A percentile compares a stretch with the other conserved stretches of the same genome.
phyloP scores from a whole-genome alignment of 2,888 invertebrate genomes.

The Stratiomys singularior region DNA sequence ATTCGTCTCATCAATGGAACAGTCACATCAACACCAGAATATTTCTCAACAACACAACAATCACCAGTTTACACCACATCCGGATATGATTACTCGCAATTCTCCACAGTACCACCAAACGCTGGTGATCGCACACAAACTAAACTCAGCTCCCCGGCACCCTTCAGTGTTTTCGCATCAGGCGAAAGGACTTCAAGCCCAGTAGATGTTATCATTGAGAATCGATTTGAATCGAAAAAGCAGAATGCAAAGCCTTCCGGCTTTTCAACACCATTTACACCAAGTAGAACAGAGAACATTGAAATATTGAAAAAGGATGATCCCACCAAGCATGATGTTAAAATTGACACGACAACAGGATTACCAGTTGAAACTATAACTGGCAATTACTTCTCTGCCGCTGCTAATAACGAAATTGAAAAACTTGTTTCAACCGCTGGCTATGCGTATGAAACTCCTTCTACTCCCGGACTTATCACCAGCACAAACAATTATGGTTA shows the following conservation, averaged over 20 bases:
- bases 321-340: constrained; percentile 7
- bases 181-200: constrained; percentile 27
- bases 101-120: not conserved
- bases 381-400: not conserved
- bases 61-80: not conserved
- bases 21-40: not conserved
- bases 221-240: constrained; percentile 20
- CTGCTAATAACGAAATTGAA: not conserved
- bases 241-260: not conserved
- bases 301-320: constrained; percentile 30
- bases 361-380: constrained; percentile 20
- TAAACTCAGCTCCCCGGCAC: constrained; percentile 36
- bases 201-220: constrained; percentile 3
- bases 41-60: constrained; percentile 13
- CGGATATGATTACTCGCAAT: constrained; percentile 6
- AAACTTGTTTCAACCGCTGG: constrained; percentile 4
- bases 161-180: constrained; percentile 20
- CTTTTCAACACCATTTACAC: not conserved
- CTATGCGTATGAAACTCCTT: constrained; percentile 16
- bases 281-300: not conserved
- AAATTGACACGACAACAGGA: constrained; percentile 17
- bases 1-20: constrained; percentile 10
- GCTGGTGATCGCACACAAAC: not conserved
- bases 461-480: not conserved
- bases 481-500: constrained; percentile 16